Evolutionary conservation across 2,113 vertebrate genomes (phyloP), one percentile per base, ranked within the genome.

Genomic region (Entelurus aequoreus): DNA sequence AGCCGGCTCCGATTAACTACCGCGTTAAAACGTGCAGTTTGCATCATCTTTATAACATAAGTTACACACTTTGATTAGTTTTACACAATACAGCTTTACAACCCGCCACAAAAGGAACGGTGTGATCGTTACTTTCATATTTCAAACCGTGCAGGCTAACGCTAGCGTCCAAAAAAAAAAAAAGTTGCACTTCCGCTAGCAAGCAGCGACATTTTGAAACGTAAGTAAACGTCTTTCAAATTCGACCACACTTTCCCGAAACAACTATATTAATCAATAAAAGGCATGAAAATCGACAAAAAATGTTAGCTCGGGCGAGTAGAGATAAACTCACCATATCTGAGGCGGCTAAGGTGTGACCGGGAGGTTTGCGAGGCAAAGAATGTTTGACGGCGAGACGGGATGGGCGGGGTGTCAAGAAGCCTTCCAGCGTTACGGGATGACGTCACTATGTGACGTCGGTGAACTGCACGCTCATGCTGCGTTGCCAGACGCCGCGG

Each of bases 101-200:
- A 6, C 1, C 0, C 6, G 0, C 5, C 15, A 47, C 1, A 4
- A 56, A 7, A 11, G 64, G 4, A 71, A 13, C 1, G 38, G 28
- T 61, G n/a, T 12, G 48, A 28, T 1, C 12, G 21, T 54, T 48
- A 69, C 66, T 16, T 64, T 49, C 46, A 48, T 42, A 44, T 48
- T 2, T 46, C 28, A 1, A 36, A 16, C 8, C 40, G 62, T 21
- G 10, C 40, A 52, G 54, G 78, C 75, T 83, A 83, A 78, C 44
- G 75, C 56, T 86, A 86, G 75, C 85, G 58, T 65, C 50, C n/a
- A 28, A 28, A 28, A 28, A 28, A 28, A 28, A 57, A 21, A 59
- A 58, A 82, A 80, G 77, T 74, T 82, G 68, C 63, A 86, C 84
- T 87, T 87, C 86, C 86, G 86, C 74, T 84, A 73, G 55, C 70